Percentiles rank a stretch among this genome's conserved stretches.
These are phyloP conservation scores for Oncorhynchus tshawytscha DNA, from an alignment of 2,113 vertebrate species.

Conservation along the genomic window DNA sequence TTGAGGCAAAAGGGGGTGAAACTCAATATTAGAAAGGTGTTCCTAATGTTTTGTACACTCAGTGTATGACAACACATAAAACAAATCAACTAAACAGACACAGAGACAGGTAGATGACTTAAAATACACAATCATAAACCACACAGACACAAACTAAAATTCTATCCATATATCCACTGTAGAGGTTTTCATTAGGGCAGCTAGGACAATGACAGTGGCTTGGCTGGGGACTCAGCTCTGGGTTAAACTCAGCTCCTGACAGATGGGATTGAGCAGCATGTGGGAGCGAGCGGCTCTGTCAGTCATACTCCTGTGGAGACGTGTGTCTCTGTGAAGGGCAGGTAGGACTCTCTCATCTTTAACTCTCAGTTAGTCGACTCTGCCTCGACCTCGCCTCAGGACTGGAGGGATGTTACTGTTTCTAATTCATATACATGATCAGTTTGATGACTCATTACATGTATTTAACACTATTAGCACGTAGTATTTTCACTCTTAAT, in stretches of 20 bases:
- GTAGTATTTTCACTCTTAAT: too few relatives aligned
- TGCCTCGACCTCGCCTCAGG: not conserved
- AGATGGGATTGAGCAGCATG: conserved; percentile 73
- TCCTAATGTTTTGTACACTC: too few relatives aligned
- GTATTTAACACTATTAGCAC: too few relatives aligned
- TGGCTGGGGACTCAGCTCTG: conserved; percentile 42
- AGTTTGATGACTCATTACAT: not conserved
- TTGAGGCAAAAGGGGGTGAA: too few relatives aligned
- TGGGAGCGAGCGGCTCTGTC: conserved; percentile 48
- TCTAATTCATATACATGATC: conserved; percentile 20
- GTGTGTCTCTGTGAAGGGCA: conserved; percentile 52
- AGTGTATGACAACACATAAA: conserved; percentile 10
- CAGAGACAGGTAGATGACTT: not conserved
- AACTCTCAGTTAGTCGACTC: conserved; percentile 16
- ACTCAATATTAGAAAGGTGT: too few relatives aligned
- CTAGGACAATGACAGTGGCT: conserved; percentile 32
- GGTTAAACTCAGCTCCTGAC: conserved; percentile 59
- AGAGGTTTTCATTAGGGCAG: conserved; percentile 6
- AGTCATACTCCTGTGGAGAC: conserved; percentile 46
- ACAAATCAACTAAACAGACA: conserved; percentile 24
- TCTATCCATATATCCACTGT: conserved; percentile 26
- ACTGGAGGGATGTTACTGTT: conserved; percentile 10
- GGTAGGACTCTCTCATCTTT: conserved; percentile 61
- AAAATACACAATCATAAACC: not conserved
- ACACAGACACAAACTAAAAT: conserved; percentile 14